phyloP scores from a whole-genome alignment of 1,140 invertebrate species.

The Macrobrachium rosenbergii region DNA sequence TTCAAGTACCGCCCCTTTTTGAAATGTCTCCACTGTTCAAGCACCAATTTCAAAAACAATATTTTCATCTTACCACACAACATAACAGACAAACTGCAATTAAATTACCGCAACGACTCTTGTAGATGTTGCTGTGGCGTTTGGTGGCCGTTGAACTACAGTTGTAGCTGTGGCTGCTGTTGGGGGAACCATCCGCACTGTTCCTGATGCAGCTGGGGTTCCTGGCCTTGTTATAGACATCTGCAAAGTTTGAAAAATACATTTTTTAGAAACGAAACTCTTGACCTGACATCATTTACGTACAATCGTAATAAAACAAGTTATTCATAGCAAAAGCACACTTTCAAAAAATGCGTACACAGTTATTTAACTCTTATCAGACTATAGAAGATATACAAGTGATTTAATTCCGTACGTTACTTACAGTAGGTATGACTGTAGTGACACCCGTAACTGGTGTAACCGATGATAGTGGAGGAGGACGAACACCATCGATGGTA shows the following conservation, averaged over 20 bases:
- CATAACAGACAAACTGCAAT: background rate
- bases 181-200: constrained; percentile 61
- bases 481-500: constrained; percentile 94
- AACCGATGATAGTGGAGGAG: constrained; percentile 76
- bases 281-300: too few species aligned
- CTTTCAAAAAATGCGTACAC: background rate
- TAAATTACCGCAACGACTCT: constrained; percentile 60
- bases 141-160: constrained; percentile 57
- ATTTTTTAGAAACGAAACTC: background rate
- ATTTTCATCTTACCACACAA: background rate
- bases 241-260: background rate
- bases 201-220: constrained; percentile 54
- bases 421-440: constrained; percentile 69
- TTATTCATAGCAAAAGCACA: too few species aligned
- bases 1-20: too few species aligned
- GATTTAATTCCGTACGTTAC: background rate
- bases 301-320: too few species aligned
- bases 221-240: constrained; percentile 39
- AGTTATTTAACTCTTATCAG: background rate
- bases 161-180: constrained; percentile 58
- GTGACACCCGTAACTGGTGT: constrained; percentile 61
- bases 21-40: too few species aligned
- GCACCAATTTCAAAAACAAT: too few species aligned
- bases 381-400: background rate
- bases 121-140: constrained; percentile 68